A percentile compares a stretch with the other conserved stretches of the same genome.
These are phyloP conservation scores for Lysandra bellargus DNA, from an alignment of 2,888 invertebrate species.

Conservation along the genomic window DNA sequence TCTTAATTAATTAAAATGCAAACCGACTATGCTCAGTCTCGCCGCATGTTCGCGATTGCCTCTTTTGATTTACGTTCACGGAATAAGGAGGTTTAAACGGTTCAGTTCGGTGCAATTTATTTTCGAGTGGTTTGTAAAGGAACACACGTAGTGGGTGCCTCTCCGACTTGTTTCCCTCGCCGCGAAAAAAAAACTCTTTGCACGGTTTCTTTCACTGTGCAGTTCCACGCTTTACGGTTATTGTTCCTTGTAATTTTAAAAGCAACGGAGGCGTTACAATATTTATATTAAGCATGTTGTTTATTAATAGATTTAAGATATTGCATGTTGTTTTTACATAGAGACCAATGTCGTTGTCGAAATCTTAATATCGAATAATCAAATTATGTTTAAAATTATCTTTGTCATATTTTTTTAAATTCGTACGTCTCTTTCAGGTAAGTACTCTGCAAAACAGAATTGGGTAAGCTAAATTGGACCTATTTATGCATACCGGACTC, in stretches of 20 bases:
- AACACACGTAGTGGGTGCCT: conserved; percentile 31
- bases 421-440: neutral
- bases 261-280: neutral
- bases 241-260: neutral
- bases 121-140: conserved; percentile 35
- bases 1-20: conserved; percentile 78
- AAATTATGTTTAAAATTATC: neutral
- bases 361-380: neutral
- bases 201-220: neutral
- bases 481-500: too few species aligned
- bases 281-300: neutral
- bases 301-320: neutral
- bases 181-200: conserved; percentile 28
- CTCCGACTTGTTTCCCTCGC: conserved; percentile 27
- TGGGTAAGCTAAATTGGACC: conserved; percentile 12
- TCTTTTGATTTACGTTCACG: conserved; percentile 54
- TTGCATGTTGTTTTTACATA: too few species aligned
- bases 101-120: conserved; percentile 34
- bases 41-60: conserved; percentile 53
- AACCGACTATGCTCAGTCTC: conserved; percentile 58
- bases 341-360: neutral
- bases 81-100: conserved; percentile 34
- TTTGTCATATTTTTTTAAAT: neutral
- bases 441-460: neutral
- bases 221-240: neutral